A percentile compares a stretch with the other conserved stretches of the same genome.
phyloP scores from a whole-genome alignment of 1,140 invertebrate species.

The Acromyrmex heyeri region DNA sequence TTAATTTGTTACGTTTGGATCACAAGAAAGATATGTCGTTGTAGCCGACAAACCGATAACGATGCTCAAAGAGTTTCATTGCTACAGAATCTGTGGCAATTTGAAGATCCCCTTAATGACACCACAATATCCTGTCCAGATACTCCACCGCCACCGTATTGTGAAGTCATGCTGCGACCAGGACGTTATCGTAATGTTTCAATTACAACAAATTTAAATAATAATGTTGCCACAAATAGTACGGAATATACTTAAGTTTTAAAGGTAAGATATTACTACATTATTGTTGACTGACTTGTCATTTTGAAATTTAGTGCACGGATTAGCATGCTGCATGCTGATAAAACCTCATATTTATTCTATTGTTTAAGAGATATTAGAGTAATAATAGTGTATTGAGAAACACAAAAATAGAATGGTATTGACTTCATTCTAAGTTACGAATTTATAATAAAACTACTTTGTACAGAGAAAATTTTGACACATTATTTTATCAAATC shows the following conservation, averaged over 20 bases:
- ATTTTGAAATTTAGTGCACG: conserved; percentile 10
- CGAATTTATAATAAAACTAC: neutral
- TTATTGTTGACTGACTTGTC: neutral
- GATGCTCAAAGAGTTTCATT: conserved; percentile 77
- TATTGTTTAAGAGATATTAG: neutral
- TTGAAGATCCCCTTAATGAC: conserved; percentile 12
- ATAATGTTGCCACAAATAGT: conserved; percentile 11
- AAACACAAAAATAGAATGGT: neutral
- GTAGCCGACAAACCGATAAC: conserved; percentile 38
- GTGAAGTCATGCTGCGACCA: conserved; percentile 80
- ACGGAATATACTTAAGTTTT: conserved; percentile 1
- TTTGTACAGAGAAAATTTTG: neutral
- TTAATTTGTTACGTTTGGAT: conserved; percentile 79
- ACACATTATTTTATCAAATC: neutral
- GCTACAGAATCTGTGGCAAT: conserved; percentile 70
- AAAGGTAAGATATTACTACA: conserved; percentile 22
- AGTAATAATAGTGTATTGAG: neutral
- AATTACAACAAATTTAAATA: conserved; percentile 49
- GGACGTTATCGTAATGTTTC: conserved; percentile 62
- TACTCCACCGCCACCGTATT: conserved; percentile 83
- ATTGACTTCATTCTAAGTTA: neutral
- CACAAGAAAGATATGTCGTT: conserved; percentile 68
- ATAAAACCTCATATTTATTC: neutral
- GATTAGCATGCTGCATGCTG: neutral
- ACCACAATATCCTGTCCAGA: conserved; percentile 75